Evolutionary conservation across 1,140 invertebrate species (phyloP), one percentile per base, ranked within the genome.

Genomic region (Drosophila trapezifrons): DNA sequence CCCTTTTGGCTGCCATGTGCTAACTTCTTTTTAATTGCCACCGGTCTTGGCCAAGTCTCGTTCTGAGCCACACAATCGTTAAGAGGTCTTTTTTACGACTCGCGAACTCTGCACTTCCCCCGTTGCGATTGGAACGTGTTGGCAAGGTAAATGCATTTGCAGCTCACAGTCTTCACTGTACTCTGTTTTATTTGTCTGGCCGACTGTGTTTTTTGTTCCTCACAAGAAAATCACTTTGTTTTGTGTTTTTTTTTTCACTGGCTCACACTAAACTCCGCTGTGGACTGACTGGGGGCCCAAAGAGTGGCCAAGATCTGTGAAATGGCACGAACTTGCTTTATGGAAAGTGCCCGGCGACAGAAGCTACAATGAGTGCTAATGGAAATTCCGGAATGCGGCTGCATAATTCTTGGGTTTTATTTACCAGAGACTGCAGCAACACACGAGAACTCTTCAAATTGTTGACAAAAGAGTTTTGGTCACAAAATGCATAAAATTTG

Each of bases 1-100:
- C 59, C 77, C 45, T 45, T 76, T 80, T 64, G 47, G 29, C 71
- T 52, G 32, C 52, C 84, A 70, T 79, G 83, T 86, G 83, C 65
- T 86, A 86, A 86, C 76, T 89, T 86, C 56, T 72, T 89, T 83
- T 86, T 86, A 86, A 86, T 86, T 86, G 65, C 62, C 55, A 55
- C 43, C 27, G 74, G 74, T 70, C 63, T 55, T 70, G 66, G 63
- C 65, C 49, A 57, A 18, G 60, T 58, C 71, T 56, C 54, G 52
- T 49, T 55, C 65, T 58, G 42, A 40, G 51, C 35, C 13, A 20
- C 15, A 57, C 65, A 70, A 58, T 70, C 67, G 65, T 70, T 47
- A 71, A 71, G 12, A 49, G 18, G 20, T 32, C 32, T 47, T 20
- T 67, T 71, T 71, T 71, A 72, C 52, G 69, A 71, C 65, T 71